Base-by-base conservation (phyloP, 2,797 vertebrate genomes). In the Alosa sapidissima region DNA sequence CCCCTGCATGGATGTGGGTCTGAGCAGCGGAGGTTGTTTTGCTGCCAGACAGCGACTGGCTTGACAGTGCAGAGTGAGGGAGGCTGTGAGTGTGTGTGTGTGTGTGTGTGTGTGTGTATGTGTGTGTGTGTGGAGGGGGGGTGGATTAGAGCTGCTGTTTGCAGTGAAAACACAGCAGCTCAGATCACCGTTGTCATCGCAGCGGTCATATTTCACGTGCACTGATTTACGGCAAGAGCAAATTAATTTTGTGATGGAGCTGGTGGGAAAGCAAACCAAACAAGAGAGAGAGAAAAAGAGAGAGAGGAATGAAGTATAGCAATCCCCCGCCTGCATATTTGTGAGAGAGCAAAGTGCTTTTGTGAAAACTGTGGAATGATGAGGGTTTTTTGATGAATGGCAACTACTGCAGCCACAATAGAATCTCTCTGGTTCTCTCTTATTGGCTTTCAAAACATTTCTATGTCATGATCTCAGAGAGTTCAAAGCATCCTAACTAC, bases 61-160 rank as follows among this genome's bases (percentile, higher is more conserved):
- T 36, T 41, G 41, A 75, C 3, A 21, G 68, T 1, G 52, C 16
- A 5, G 2, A 2, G 52, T 13, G 65, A 4, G 55, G 19, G 55
- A 5, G 55, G 8, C 2, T 41, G 41, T 41, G 41, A 2, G 41
- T 41, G 41, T 41, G 41, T 41, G 41, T 41, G 41, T 41, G 41
- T 41, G 41, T 41, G 41, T 41, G 41, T 41, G 41, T 41, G 41
- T 41, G 41, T 41, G 41, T 41, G 41, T 41, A 3, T 41, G 41
- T 41, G 41, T 41, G 41, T 41, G 41, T 41, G 41, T 41, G 41
- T 41, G 41, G 11, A 14, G 58, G 9, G 62, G 1, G 9, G 33
- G 68, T 41, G 72, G 72, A 47, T 78, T 78, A 78, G 72, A 78
- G 72, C 72, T 21, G 72, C 36, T 78, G 72, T 78, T 78, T 78